Evolutionary conservation across 2,797 vertebrate species (phyloP).

Genomic region (Malacoctenus gilli): DNA sequence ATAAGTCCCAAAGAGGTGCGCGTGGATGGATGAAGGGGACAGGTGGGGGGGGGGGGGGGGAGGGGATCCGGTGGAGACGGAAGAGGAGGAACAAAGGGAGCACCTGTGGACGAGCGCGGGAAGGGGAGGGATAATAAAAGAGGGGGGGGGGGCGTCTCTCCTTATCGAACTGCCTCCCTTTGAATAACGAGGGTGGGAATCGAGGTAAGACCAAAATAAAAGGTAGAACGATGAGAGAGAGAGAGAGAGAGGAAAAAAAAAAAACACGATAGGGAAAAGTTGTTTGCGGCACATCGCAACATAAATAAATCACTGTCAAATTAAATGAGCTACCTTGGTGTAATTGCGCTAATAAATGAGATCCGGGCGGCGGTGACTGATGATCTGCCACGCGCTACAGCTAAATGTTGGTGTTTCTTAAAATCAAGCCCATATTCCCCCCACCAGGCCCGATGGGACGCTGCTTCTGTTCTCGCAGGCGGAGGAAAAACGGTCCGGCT

Average conservation of each 20-base stretch:
- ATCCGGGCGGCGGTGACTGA: slow-evolving; percentile 28
- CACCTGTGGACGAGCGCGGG: background rate
- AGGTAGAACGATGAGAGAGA: background rate
- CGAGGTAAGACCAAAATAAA: slow-evolving; percentile 15
- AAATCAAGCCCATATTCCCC: slow-evolving; percentile 13
- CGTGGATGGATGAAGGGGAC: slow-evolving; percentile 34
- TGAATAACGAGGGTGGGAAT: slow-evolving; percentile 24
- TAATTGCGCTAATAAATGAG: slow-evolving; percentile 37
- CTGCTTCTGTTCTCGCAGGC: background rate
- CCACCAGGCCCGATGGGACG: background rate
- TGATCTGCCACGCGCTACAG: slow-evolving; percentile 16
- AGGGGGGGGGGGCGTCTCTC: slow-evolving; percentile 6
- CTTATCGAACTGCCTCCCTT: slow-evolving; percentile 14
- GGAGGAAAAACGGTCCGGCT: background rate
- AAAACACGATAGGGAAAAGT: slow-evolving; percentile 2
- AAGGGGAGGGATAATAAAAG: slow-evolving; percentile 3
- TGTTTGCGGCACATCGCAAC: slow-evolving; percentile 14
- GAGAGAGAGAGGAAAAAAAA: no score
- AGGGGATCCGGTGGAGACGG: no score
- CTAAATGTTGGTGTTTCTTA: slow-evolving; percentile 27
- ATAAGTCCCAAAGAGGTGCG: slow-evolving; percentile 28
- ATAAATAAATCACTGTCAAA: slow-evolving; percentile 41
- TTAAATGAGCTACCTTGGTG: slow-evolving; percentile 18
- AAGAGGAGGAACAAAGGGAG: slow-evolving; percentile 3
- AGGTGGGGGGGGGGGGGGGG: slow-evolving; percentile 30